These are phyloP conservation scores for Ligdia adustata DNA, from an alignment of 2,888 invertebrate species.

Conservation along the genomic window DNA sequence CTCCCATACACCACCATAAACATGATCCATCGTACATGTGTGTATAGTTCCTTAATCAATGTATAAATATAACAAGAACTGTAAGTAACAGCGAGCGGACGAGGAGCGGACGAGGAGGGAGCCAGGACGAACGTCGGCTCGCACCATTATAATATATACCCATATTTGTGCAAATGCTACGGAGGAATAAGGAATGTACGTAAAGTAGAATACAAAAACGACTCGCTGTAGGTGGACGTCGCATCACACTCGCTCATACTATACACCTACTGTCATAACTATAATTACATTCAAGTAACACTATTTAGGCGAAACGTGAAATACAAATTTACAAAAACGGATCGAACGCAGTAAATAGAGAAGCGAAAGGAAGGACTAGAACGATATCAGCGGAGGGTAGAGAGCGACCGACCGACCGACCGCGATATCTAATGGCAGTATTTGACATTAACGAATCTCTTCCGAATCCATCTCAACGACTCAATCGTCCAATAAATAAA, in stretches of 20 bases:
- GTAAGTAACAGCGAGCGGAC: slow-evolving; percentile 46
- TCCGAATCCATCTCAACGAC: no score
- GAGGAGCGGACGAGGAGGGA: slow-evolving; percentile 47
- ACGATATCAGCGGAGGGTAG: slow-evolving; percentile 18
- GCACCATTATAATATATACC: not conserved
- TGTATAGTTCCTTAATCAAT: slow-evolving; percentile 46
- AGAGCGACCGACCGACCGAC: not conserved
- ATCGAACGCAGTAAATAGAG: slow-evolving; percentile 17
- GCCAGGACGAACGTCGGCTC: slow-evolving; percentile 13
- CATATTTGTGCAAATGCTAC: not conserved
- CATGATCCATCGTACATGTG: slow-evolving; percentile 48
- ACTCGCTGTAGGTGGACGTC: no score
- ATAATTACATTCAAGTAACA: slow-evolving; percentile 21
- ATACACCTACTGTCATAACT: no score
- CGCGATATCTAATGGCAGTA: not conserved
- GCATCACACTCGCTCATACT: no score
- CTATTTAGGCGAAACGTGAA: slow-evolving; percentile 22
- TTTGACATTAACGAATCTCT: no score
- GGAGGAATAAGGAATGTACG: not conserved
- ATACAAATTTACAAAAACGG: slow-evolving; percentile 23
- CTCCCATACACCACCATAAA: slow-evolving; percentile 47
- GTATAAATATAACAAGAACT: slow-evolving; percentile 36
- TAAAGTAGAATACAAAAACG: slow-evolving; percentile 8
- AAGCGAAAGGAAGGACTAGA: slow-evolving; percentile 23
- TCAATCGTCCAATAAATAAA: no score